phyloP scores from a whole-genome alignment of 2,888 invertebrate species.

The Macropis europaea region DNA sequence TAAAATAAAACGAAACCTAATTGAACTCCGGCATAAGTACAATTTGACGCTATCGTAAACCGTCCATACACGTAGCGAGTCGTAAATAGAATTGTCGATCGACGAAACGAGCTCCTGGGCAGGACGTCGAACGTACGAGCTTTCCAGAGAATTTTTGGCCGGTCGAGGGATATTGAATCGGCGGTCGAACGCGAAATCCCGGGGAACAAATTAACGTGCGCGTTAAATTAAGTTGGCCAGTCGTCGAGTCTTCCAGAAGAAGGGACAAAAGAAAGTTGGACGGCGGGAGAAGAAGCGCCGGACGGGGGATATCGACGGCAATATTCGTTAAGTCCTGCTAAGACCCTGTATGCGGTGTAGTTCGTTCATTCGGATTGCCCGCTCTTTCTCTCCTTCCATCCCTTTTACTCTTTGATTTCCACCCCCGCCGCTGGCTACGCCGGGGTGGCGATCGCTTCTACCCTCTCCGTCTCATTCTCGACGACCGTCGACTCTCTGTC shows the following conservation, averaged over 20 bases:
- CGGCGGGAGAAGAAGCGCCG: conserved; percentile 41
- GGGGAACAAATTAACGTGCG: conserved; percentile 39
- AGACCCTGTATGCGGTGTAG: conserved; percentile 71
- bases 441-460: conserved; percentile 49
- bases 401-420: conserved; percentile 39
- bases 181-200: conserved; percentile 26
- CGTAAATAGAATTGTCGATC: too few relatives aligned
- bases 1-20: too few relatives aligned
- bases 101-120: too few relatives aligned
- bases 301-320: conserved; percentile 72
- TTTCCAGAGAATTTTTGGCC: background rate
- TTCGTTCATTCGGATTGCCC: conserved; percentile 70
- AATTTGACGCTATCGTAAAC: too few relatives aligned
- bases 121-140: too few relatives aligned
- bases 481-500: conserved; percentile 42
- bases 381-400: conserved; percentile 57
- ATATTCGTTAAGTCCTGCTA: conserved; percentile 77
- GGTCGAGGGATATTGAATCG: conserved; percentile 15
- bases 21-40: too few relatives aligned
- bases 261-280: conserved; percentile 54
- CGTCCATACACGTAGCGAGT: too few relatives aligned
- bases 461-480: conserved; percentile 37
- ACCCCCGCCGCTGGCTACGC: conserved; percentile 6
- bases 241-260: conserved; percentile 45
- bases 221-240: conserved; percentile 53